Base-by-base conservation (phyloP, 2,797 vertebrate species). In the Danio tinwini region DNA sequence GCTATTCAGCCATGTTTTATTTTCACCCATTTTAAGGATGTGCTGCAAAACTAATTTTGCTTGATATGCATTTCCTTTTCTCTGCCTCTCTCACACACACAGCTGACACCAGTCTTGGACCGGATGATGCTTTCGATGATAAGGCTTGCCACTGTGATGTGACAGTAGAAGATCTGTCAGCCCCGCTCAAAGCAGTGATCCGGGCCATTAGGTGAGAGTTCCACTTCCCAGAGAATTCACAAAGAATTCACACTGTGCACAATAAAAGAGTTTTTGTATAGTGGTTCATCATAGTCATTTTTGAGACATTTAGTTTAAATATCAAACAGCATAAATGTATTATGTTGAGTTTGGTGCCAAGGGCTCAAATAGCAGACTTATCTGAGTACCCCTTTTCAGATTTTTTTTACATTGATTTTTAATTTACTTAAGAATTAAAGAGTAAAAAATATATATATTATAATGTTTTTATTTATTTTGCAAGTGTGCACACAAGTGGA, bases 61-160 rank as follows among this genome's bases (percentile, higher is more conserved):
- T 47, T 37, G 37, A 12, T 58, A 4, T 50, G 45, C 14, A 45
- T 58, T 62, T 72, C 17, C 10, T 21, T 55, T 40, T 58, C 37
- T 50, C 14, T 56, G n/a, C n/a, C 9, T 71, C 21, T 63, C 19
- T 50, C 5, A 63, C 91, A 97, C 19, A 52, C 5, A 63, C 91
- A 97, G 96, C 95, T 84, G 97, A 99, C 84, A 94, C 94, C 56
- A 95, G 92, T 77, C 90, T 97, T 75, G 93, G 94, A 70, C 93
- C 90, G 3, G 98, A 99, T 45, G 98, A 99, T 29, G 92, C 92
- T 13, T 96, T 95, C 8, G 98, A 98, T 84, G 97, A 98, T 19
- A 97, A 95, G 89, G 96, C 96, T 81, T 98, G 97, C 87, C 97
- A 98, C 86, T 98, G 97, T 68, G 97, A 98, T 62, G 95, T 99